A percentile compares a stretch with the other conserved stretches of the same genome.
Evolutionary conservation across 2,113 vertebrate species (phyloP).

Genomic region (Aldabrachelys gigantea): DNA sequence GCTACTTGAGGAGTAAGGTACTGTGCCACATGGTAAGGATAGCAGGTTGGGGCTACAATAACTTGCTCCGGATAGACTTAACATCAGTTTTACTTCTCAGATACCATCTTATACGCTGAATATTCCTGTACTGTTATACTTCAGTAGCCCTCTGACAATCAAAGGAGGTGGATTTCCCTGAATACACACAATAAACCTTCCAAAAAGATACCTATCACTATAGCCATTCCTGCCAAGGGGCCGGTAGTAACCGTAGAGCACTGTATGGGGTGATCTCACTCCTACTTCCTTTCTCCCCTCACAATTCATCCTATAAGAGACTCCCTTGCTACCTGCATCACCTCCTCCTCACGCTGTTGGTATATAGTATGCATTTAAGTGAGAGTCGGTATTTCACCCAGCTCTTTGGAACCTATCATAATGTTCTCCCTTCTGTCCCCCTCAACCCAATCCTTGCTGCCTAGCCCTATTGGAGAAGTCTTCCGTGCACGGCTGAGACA

Average conservation of each 20-base stretch:
- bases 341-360: background rate
- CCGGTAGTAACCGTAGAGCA: background rate
- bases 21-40: background rate
- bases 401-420: background rate
- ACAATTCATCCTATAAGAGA: background rate
- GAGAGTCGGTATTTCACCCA: background rate
- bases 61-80: background rate
- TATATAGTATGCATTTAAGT: background rate
- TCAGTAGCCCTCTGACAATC: background rate
- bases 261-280: background rate
- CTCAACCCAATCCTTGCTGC: background rate
- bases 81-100: background rate
- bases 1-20: background rate
- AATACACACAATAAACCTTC: background rate
- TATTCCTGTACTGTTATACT: background rate
- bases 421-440: background rate
- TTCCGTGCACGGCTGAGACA: constrained; percentile 90
- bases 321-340: background rate
- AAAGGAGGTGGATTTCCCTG: background rate
- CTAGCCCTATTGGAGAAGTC: constrained; percentile 89
- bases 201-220: background rate
- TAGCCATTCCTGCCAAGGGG: background rate
- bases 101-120: background rate
- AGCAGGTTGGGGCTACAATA: background rate
- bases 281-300: background rate